Evolutionary conservation across 2,113 vertebrate genomes (phyloP), one percentile per base, ranked within the genome.

Genomic region (Emydura subglobosa): DNA sequence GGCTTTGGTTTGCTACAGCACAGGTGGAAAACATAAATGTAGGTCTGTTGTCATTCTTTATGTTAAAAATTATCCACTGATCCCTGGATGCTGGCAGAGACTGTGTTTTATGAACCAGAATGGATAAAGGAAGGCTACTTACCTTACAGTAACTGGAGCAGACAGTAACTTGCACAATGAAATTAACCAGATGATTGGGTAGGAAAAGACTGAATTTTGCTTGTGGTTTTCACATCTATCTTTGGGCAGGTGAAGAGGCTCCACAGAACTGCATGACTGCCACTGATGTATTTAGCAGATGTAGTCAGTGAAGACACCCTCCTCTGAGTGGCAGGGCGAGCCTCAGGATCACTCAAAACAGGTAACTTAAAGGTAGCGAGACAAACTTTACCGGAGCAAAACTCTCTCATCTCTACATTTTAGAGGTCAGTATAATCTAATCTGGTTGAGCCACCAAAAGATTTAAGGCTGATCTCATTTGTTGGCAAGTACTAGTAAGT

Each of bases 81-180:
- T 49, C 82, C 80, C 89, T 86, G 87, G 47, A 22, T 87, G 82
- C 84, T 49, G 80, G 39, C 82, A 90, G 21, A 91, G 13, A 50
- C 39, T 10, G 47, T 65, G 72, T 79, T 95, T 92, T 88, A 90
- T 47, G 78, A 57, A 59, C 92, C 86, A 34, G 54, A 95, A 84
- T 0, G 5, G 61, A 68, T 89, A 92, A 92, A 78, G 25, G 59
- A 83, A 53, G 27, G 57, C 14, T 47, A 39, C n/a, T n/a, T 51
- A 44, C n/a, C 86, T 81, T 29, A 54, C 31, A 53, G 34, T 31
- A 91, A 54, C 49, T 29, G 55, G 39, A 81, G 72, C 54, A 65
- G 49, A 42, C 29, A 84, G 55, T 34, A 65, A 31, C 80, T 53
- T 54, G 74, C 55, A 51, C 27, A 87, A 92, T 49, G 49, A 83